A percentile compares a stretch with the other conserved stretches of the same genome.
These are phyloP conservation scores for Drosophila fungiperda DNA, from an alignment of 2,888 invertebrate genomes.

Conservation along the genomic window DNA sequence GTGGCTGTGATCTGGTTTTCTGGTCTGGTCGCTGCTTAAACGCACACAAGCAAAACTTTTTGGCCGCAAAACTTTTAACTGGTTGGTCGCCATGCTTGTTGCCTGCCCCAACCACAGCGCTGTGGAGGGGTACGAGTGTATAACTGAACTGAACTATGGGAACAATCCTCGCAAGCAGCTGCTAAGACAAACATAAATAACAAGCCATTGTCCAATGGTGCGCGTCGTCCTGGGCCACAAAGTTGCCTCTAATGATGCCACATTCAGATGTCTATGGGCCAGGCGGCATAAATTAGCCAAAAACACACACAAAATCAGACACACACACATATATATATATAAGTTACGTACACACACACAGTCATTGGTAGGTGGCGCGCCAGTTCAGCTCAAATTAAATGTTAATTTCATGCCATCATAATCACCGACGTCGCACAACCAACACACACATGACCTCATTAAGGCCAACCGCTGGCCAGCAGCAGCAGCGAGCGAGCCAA, in stretches of 20 bases:
- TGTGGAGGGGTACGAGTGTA: not conserved
- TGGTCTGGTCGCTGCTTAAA: conserved; percentile 70
- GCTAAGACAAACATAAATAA: conserved; percentile 79
- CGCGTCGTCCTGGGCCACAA: conserved; percentile 67
- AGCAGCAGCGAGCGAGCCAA: conserved; percentile 23
- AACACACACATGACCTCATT: conserved; percentile 74
- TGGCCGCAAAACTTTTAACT: conserved; percentile 70
- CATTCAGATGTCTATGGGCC: conserved; percentile 65
- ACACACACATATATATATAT: conserved; percentile 5
- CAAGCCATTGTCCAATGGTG: conserved; percentile 76
- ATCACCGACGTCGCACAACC: conserved; percentile 69
- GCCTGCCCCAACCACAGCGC: conserved; percentile 28
- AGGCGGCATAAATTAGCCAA: conserved; percentile 75
- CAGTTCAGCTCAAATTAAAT: conserved; percentile 76
- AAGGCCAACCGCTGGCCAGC: conserved; percentile 71
- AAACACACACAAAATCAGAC: conserved; percentile 28
- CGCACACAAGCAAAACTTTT: conserved; percentile 77
- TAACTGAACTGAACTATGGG: conserved; percentile 12
- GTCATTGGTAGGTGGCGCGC: conserved; percentile 66
- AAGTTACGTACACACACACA: conserved; percentile 4
- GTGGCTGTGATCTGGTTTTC: conserved; percentile 45
- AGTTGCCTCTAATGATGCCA: conserved; percentile 78
- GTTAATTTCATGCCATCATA: conserved; percentile 81
- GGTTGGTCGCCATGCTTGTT: conserved; percentile 66
- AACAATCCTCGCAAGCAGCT: conserved; percentile 65